phyloP scores from a whole-genome alignment of 2,888 invertebrate genomes.

The Oscheius sp. region DNA sequence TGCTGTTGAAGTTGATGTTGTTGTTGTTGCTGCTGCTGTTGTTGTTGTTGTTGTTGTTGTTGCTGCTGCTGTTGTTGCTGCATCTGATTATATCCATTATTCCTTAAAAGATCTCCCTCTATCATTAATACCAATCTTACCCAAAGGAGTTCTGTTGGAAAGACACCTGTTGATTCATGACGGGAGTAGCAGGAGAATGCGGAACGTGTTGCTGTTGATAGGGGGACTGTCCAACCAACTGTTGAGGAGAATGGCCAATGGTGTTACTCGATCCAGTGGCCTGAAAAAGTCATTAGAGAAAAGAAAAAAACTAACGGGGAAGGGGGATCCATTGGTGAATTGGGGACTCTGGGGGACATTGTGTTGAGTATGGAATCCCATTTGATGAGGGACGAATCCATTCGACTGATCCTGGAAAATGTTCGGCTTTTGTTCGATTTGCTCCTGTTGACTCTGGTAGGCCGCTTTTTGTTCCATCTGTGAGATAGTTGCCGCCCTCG shows the following conservation, averaged over 20 bases:
- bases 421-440: slow-evolving; percentile 3
- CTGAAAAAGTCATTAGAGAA: neutral
- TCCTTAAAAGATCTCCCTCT: neutral
- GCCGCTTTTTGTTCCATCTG: slow-evolving; percentile 1
- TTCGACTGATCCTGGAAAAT: neutral
- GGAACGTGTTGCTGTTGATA: slow-evolving; percentile 18
- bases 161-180: neutral
- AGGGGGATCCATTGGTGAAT: slow-evolving; percentile 14
- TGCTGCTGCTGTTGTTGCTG: neutral
- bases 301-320: neutral
- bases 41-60: neutral
- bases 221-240: slow-evolving; percentile 7
- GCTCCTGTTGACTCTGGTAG: too few relatives aligned
- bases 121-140: neutral
- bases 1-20: slow-evolving; percentile 4
- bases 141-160: neutral
- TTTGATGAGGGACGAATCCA: neutral
- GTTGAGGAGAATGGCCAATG: slow-evolving; percentile 6
- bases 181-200: slow-evolving; percentile 6
- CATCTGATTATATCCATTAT: neutral
- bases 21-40: neutral
- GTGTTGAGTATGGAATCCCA: neutral
- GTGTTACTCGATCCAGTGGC: neutral
- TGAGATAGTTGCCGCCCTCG: neutral
- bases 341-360: slow-evolving; percentile 14